Base-by-base conservation (phyloP, 2,113 vertebrate species). In the Nansenia antarctica region DNA sequence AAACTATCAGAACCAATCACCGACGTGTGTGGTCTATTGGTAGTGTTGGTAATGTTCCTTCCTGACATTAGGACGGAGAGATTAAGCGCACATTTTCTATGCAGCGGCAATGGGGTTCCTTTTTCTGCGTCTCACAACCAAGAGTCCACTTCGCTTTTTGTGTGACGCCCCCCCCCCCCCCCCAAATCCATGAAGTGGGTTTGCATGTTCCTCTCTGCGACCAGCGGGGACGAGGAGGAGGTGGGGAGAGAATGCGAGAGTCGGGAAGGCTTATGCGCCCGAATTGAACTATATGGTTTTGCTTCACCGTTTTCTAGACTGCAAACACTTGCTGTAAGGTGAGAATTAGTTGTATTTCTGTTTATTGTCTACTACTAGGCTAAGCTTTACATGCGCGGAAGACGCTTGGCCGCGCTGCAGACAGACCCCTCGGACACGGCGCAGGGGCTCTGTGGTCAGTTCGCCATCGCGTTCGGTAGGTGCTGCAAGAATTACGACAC, bases 61-160 rank as follows among this genome's bases (percentile, higher is more conserved):
- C n/a, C n/a, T n/a, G n/a, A n/a, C n/a, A n/a, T n/a, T n/a, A n/a
- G n/a, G n/a, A n/a, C n/a, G n/a, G n/a, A n/a, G n/a, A n/a, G n/a
- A n/a, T n/a, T 9, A 5, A 49, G 45, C 45, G 9, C 6, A 49
- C 6, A 49, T 31, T n/a, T 31, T 6, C 3, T 30, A 30, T 29
- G n/a, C n/a, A 14, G 22, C 30, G 55, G 29, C 30, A 14, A 30
- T 18, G 31, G 52, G 22, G 52, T 54, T n/a, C 57, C 42, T 68
- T 65, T 65, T 63, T 74, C 57, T 67, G 11, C 57, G 27, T 60
- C 45, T 47, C 27, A 20, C 54, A 73, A 79, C 83, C 76, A 74
- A 0, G 85, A 94, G 92, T 96, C 95, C 95, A 95, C 90, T 96
- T 95, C 95, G 93, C 93, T 94, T 96, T 96, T 96, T 95, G 92